Evolutionary conservation across 2,113 vertebrate genomes (phyloP).

Genomic region (Phocoena sinus): DNA sequence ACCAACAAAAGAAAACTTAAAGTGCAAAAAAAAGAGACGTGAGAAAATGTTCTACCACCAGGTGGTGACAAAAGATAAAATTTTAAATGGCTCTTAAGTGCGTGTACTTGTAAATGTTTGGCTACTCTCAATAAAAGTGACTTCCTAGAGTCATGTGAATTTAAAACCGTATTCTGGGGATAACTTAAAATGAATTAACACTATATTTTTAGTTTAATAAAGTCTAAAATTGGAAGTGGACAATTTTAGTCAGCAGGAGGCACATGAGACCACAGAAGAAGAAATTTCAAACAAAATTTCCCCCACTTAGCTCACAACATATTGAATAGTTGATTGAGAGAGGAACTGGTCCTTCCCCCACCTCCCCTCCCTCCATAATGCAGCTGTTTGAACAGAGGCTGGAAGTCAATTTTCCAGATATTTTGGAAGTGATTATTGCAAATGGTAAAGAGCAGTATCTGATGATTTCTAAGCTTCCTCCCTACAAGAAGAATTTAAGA

Average conservation of each 20-base stretch:
- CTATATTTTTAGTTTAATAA: not conserved
- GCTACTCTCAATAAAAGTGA: not conserved
- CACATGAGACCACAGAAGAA: not conserved
- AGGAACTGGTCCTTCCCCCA: accelerated
- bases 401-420: not conserved
- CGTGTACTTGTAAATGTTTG: not conserved
- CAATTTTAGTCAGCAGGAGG: slow-evolving; percentile 36
- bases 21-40: not conserved
- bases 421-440: not conserved
- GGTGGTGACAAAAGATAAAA: slow-evolving; percentile 62
- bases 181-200: not conserved
- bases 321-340: not conserved
- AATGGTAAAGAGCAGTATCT: not conserved
- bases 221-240: not conserved
- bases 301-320: not conserved
- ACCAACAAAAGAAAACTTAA: not conserved
- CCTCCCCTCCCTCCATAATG: not conserved
- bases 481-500: not conserved
- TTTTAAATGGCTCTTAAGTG: not conserved
- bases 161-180: not conserved
- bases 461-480: not conserved
- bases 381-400: not conserved
- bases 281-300: not conserved
- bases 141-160: not conserved
- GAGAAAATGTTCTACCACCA: slow-evolving; percentile 41